A percentile compares a stretch with the other conserved stretches of the same genome.
These are phyloP conservation scores for Syndactyla subalaris DNA, from an alignment of 2,797 vertebrate species.

Conservation along the genomic window DNA sequence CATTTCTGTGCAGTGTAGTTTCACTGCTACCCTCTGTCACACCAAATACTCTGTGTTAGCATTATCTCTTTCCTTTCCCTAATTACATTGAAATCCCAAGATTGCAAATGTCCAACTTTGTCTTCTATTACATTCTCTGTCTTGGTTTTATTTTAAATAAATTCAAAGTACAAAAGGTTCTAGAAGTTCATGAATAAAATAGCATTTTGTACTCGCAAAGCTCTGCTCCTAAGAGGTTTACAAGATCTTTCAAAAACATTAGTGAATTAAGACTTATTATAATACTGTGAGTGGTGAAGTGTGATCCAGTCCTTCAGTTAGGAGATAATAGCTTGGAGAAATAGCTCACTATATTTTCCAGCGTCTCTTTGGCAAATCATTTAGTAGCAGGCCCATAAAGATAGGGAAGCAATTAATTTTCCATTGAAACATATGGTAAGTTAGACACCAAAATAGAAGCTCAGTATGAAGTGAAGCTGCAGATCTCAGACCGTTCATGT, in stretches of 20 bases:
- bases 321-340: slow-evolving; percentile 13
- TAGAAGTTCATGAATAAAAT: slow-evolving; percentile 27
- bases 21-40: not conserved
- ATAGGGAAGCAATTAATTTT: slow-evolving; percentile 4
- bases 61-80: not conserved
- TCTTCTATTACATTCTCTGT: not conserved
- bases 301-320: slow-evolving; percentile 15
- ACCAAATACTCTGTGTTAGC: not conserved
- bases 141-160: fast-evolving
- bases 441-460: not conserved
- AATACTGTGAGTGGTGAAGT: not conserved
- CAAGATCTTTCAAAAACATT: slow-evolving; percentile 20
- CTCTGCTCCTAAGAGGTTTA: not conserved
- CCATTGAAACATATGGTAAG: not conserved
- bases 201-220: not conserved
- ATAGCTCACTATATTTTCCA: not conserved
- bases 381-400: not conserved
- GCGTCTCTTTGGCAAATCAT: not conserved
- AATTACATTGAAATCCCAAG: not conserved
- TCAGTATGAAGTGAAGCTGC: not conserved
- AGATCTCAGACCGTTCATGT: not conserved
- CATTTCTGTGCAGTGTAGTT: not conserved
- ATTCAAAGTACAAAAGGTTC: not conserved
- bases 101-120: not conserved
- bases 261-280: slow-evolving; percentile 18